Evolutionary conservation across 2,797 vertebrate species (phyloP).

Genomic region (Falco biarmicus): DNA sequence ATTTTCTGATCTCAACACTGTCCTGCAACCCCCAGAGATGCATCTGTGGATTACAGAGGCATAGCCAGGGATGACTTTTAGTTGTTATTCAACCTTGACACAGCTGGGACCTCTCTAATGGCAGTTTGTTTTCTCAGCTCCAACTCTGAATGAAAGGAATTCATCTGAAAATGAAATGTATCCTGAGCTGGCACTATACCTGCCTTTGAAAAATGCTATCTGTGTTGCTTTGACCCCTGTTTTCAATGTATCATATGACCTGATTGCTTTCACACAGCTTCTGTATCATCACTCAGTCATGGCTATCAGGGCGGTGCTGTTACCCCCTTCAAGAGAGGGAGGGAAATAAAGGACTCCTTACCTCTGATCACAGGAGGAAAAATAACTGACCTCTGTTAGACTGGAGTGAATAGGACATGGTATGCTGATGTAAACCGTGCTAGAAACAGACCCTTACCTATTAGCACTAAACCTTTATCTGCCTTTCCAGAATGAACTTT

Average conservation of each 20-base stretch:
- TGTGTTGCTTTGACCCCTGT: conserved; percentile 5
- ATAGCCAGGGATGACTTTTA: not conserved
- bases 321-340: not conserved
- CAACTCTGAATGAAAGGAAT: conserved; percentile 30
- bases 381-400: not conserved
- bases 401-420: not conserved
- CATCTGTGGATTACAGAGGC: conserved; percentile 13
- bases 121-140: conserved; percentile 50
- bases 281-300: not conserved
- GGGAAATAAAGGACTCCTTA: not conserved
- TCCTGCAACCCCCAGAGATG: not conserved
- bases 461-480: not conserved
- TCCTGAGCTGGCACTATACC: not conserved
- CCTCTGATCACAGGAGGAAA: not conserved
- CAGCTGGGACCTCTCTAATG: conserved; percentile 49
- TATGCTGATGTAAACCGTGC: not conserved
- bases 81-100: conserved; percentile 50
- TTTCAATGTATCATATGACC: not conserved
- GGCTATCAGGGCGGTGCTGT: not conserved
- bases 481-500: not conserved
- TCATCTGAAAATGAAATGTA: conserved; percentile 53
- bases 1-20: not conserved
- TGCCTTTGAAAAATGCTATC: conserved; percentile 14
- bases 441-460: not conserved
- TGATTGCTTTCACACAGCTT: not conserved